Evolutionary conservation across 2,888 invertebrate species (phyloP), one percentile per base, ranked within the genome.

Genomic region (Lordiphosa fenestrarum): DNA sequence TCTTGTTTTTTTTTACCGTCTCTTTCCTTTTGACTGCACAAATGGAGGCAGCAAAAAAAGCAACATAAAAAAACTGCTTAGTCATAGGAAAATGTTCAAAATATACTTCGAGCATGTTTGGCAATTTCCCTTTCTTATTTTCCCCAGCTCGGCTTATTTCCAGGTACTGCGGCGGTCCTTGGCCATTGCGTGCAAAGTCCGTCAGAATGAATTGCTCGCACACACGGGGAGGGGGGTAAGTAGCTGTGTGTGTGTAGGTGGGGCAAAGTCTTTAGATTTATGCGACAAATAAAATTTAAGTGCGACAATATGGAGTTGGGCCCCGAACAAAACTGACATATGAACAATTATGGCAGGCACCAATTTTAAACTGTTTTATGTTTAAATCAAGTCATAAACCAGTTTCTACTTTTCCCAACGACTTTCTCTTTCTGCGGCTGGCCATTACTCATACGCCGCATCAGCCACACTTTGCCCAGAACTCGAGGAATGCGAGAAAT

Each of bases 211-310:
- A 84, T 84, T 84, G 82, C 74, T 63, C 68, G 82, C 77, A 76
- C 63, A 74, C 71, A 60, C 38, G 7, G 35, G 19, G 15, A 15
- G 30, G 21, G 39, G 6, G 35, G 25, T 38, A 23, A 38, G 13
- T 39, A 12, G 35, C 7, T 46, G 36, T 60, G 53, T 51, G 30
- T 48, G 42, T 44, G 66, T 50, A 39, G 56, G 68, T 59, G 64
- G 51, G 40, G 71, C 55, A 55, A 55, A 46, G 62, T 72, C 69
- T 49, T 50, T 67, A 72, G 80, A 80, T 80, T 80, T 80, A 80
- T 80, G 85, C 73, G 64, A 54, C 84, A 80, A 85, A 85, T 80
- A 85, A 85, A 85, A 85, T 75, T 75, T 72, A 85, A 78, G 81
- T 83, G 80, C 76, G 85, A 83, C 85, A 80, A 83, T 85, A 83